Evolutionary conservation across 2,113 vertebrate genomes (phyloP).

Genomic region (Piaya cayana): DNA sequence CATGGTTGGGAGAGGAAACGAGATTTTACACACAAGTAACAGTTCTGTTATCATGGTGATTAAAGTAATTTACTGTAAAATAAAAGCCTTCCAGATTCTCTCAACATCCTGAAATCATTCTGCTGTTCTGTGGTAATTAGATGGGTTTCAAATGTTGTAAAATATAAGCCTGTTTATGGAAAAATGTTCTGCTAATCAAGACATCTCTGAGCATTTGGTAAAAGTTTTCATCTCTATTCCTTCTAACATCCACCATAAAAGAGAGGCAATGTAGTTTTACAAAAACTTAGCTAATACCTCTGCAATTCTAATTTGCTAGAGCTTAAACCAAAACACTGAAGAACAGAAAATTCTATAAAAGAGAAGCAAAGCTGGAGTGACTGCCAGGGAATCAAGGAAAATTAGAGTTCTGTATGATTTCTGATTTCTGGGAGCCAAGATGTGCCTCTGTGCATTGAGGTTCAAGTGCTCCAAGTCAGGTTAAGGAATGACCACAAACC

Average conservation of each 20-base stretch:
- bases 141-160: conserved; percentile 8
- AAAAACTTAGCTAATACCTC: background rate
- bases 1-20: background rate
- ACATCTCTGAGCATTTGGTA: background rate
- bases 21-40: background rate
- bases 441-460: rapidly evolving
- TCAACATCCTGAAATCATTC: conserved; percentile 35
- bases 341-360: background rate
- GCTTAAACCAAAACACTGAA: background rate
- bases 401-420: background rate
- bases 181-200: conserved; percentile 15
- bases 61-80: conserved; percentile 35
- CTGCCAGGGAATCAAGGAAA: background rate
- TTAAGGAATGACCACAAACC: background rate
- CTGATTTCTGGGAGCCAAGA: background rate
- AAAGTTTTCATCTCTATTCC: background rate
- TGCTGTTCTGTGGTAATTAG: conserved; percentile 28
- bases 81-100: conserved; percentile 38
- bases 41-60: conserved; percentile 7
- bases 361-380: background rate
- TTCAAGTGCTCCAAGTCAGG: background rate
- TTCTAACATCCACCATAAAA: background rate
- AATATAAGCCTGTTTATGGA: background rate
- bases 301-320: background rate
- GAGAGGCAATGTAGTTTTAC: background rate